Conservation (phyloP, 2,888 invertebrate genomes). For the Limnephilus marmoratus region DNA sequence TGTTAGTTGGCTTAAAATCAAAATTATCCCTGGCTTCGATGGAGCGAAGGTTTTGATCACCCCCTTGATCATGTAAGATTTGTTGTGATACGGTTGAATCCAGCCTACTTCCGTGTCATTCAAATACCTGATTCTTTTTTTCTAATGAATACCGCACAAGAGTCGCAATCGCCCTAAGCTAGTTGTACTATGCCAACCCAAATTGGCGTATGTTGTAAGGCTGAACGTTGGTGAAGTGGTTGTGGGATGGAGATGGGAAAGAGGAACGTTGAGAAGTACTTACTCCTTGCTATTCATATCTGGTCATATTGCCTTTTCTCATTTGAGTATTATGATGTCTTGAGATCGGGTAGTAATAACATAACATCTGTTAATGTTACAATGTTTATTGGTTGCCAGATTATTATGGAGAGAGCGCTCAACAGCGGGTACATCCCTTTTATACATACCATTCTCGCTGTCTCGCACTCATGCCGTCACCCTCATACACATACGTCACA, state of each 20-base stretch:
- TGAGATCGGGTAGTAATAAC: no score
- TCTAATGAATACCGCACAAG: not conserved
- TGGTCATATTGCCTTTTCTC: not conserved
- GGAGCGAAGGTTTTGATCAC: not conserved
- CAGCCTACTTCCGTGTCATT: not conserved
- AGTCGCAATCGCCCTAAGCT: not conserved
- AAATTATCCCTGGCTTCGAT: no score
- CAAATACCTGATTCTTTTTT: not conserved
- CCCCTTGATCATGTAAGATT: not conserved
- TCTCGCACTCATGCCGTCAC: no score
- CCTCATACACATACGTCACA: no score
- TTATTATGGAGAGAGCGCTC: no score
- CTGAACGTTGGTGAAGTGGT: not conserved
- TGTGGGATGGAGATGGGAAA: not conserved
- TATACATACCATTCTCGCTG: no score
- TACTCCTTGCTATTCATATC: not conserved
- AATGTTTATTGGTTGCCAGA: no score
- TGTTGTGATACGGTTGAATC: not conserved
- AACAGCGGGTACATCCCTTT: no score
- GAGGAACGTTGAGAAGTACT: not conserved
- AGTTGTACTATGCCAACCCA: not conserved
- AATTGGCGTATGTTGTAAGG: not conserved
- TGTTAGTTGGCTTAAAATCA: no score
- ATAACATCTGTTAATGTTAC: no score
- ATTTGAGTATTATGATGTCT: not conserved